phyloP scores from a whole-genome alignment of 1,140 invertebrate species.

The Caenorhabditis inopinata region DNA sequence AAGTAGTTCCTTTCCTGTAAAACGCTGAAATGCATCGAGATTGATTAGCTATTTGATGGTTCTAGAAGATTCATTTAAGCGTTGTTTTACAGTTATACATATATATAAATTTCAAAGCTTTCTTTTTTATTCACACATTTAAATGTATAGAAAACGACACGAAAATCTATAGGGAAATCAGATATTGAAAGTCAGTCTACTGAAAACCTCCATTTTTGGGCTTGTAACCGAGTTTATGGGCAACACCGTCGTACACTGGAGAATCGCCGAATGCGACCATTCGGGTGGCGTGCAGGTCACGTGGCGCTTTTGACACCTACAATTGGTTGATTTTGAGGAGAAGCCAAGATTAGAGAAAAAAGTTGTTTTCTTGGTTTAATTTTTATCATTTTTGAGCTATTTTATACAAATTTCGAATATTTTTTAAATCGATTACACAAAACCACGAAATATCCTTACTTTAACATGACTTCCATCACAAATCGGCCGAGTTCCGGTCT shows the following conservation, averaged over 20 bases:
- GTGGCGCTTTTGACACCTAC: slow-evolving; percentile 27
- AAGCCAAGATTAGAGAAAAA: background rate
- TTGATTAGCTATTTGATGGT: background rate
- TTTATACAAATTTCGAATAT: background rate
- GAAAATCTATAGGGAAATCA: too few species aligned
- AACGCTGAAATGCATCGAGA: too few species aligned
- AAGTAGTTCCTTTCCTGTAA: too few species aligned
- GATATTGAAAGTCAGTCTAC: too few species aligned
- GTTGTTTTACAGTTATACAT: background rate
- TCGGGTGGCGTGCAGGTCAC: slow-evolving; percentile 8
- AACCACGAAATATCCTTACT: slow-evolving; percentile 4
- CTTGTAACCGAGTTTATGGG: slow-evolving; percentile 51
- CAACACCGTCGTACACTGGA: slow-evolving; percentile 52
- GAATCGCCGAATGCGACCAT: slow-evolving; percentile 44
- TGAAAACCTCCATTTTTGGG: slow-evolving; percentile 50
- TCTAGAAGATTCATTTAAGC: background rate
- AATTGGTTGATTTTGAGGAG: background rate
- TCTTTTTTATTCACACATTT: slow-evolving; percentile 6
- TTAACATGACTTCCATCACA: slow-evolving; percentile 86
- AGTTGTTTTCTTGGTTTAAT: background rate
- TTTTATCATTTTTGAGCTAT: background rate
- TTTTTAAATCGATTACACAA: background rate
- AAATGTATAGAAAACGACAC: too few species aligned
- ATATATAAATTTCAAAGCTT: background rate
- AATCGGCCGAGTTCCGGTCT: slow-evolving; percentile 86